phyloP scores from a whole-genome alignment of 2,888 invertebrate species.

The Ecliptopera silaceata region DNA sequence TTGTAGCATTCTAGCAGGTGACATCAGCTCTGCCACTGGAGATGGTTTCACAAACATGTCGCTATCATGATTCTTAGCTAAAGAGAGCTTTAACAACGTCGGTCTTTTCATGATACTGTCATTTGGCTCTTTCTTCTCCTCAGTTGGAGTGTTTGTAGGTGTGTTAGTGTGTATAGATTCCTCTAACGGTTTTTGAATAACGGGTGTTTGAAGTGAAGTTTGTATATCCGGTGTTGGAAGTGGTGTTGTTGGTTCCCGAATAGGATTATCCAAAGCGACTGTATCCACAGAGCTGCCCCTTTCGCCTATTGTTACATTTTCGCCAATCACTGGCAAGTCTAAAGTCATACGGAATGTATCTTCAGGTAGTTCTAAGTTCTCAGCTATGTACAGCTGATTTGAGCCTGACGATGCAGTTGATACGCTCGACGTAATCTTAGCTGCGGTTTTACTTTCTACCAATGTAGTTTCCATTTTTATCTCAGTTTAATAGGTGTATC shows the following conservation, averaged over 20 bases:
- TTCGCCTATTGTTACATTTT: slow-evolving; percentile 69
- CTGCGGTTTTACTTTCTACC: slow-evolving; percentile 46
- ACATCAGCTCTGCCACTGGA: slow-evolving; percentile 68
- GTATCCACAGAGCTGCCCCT: slow-evolving; percentile 55
- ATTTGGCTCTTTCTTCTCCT: slow-evolving; percentile 33
- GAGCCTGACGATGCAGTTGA: slow-evolving; percentile 52
- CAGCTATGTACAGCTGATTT: slow-evolving; percentile 61
- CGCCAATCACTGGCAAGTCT: slow-evolving; percentile 67
- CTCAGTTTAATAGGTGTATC: neutral
- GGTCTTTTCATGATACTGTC: slow-evolving; percentile 44
- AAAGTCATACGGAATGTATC: slow-evolving; percentile 72
- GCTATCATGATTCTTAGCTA: slow-evolving; percentile 58
- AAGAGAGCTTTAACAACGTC: slow-evolving; percentile 58
- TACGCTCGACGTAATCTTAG: slow-evolving; percentile 43
- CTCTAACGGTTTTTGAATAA: slow-evolving; percentile 37
- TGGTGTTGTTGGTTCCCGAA: slow-evolving; percentile 39
- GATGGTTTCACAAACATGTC: slow-evolving; percentile 71
- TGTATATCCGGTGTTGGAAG: slow-evolving; percentile 16
- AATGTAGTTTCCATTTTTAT: slow-evolving; percentile 57
- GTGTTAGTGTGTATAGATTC: slow-evolving; percentile 52
- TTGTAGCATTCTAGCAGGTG: slow-evolving; percentile 76
- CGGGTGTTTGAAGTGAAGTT: slow-evolving; percentile 42
- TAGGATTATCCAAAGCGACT: slow-evolving; percentile 44
- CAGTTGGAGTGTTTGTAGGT: slow-evolving; percentile 57
- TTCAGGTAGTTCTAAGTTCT: slow-evolving; percentile 64